phyloP scores from a whole-genome alignment of 2,113 vertebrate species.

The Engraulis encrasicolus region DNA sequence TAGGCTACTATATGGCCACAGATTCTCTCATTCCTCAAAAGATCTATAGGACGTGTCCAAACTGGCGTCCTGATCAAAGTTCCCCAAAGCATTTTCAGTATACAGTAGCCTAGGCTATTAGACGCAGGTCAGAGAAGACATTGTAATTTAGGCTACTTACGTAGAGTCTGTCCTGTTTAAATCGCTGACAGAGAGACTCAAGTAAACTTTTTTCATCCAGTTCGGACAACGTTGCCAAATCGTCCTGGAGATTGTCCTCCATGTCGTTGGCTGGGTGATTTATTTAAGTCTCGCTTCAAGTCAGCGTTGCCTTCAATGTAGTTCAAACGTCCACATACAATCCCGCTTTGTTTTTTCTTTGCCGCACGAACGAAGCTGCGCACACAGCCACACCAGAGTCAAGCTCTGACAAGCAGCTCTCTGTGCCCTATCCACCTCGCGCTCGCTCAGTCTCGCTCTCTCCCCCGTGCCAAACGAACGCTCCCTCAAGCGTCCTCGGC shows the following conservation, averaged over 20 bases:
- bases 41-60: neutral
- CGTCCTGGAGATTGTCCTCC: constrained; percentile 48
- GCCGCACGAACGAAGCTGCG: neutral
- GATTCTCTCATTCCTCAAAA: neutral
- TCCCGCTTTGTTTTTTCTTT: neutral
- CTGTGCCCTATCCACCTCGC: neutral
- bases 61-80: neutral
- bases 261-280: constrained; percentile 36
- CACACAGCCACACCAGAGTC: neutral
- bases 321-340: neutral
- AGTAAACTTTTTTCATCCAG: constrained; percentile 67
- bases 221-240: constrained; percentile 64
- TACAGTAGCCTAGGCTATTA: neutral
- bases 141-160: constrained; percentile 56
- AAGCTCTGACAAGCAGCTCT: constrained; percentile 9
- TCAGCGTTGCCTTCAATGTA: neutral
- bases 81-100: neutral
- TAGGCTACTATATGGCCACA: neutral
- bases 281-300: neutral
- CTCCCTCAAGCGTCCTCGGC: neutral
- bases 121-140: neutral
- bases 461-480: neutral
- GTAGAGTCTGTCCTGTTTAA: constrained; percentile 60
- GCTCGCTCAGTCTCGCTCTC: neutral
- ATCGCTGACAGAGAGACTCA: constrained; percentile 57